These are phyloP conservation scores for Poecile atricapillus DNA, from an alignment of 2,113 vertebrate species.

Conservation along the genomic window DNA sequence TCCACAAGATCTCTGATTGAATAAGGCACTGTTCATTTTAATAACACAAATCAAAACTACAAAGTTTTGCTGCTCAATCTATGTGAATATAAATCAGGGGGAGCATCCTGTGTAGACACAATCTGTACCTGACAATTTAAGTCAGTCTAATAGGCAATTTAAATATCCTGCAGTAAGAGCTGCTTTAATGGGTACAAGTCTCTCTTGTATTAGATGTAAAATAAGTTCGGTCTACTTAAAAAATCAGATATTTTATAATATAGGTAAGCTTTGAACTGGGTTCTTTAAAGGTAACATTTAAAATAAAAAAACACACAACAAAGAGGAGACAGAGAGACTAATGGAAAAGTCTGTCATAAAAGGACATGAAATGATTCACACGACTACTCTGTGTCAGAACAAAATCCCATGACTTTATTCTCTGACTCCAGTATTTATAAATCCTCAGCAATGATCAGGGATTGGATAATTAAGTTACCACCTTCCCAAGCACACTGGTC, in stretches of 20 bases:
- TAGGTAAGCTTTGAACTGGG: background rate
- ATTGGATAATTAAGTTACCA: too few species aligned
- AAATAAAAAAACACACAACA: background rate
- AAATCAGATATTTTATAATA: background rate
- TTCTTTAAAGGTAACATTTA: background rate
- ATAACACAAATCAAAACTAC: background rate
- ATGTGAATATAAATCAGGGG: background rate
- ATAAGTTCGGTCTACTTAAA: background rate
- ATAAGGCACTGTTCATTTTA: background rate
- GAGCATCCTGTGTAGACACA: background rate
- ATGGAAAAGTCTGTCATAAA: background rate
- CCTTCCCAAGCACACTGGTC: too few species aligned
- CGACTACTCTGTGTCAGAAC: too few species aligned
- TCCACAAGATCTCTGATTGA: background rate
- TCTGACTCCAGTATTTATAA: too few species aligned
- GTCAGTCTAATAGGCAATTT: background rate
- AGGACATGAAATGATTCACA: too few species aligned
- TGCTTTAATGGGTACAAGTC: background rate
- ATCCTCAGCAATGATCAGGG: too few species aligned
- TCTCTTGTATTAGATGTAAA: background rate
- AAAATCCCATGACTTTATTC: too few species aligned
- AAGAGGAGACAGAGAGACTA: background rate
- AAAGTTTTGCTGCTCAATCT: background rate
- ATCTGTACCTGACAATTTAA: background rate
- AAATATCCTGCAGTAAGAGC: background rate